phyloP scores from a whole-genome alignment of 2,797 vertebrate genomes.

The Eupleurogrammus muticus region DNA sequence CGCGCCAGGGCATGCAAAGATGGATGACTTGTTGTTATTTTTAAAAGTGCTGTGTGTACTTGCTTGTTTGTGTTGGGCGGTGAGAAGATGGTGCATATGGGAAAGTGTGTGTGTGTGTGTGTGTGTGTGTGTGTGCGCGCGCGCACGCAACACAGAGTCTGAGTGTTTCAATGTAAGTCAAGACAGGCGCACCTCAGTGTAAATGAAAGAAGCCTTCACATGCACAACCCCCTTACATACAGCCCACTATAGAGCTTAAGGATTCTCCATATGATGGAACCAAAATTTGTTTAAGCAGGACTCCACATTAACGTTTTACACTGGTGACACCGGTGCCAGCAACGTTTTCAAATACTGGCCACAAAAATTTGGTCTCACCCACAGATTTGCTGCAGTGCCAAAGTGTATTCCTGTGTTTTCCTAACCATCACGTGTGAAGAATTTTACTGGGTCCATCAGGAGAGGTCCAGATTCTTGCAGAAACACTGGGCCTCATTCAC shows the following conservation, averaged over 20 bases:
- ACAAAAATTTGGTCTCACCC: constrained; percentile 25
- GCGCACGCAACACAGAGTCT: constrained; percentile 52
- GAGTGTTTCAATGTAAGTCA: constrained; percentile 55
- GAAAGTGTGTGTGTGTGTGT: constrained; percentile 34
- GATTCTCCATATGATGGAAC: constrained; percentile 21
- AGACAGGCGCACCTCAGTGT: constrained; percentile 66
- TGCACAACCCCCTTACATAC: constrained; percentile 22
- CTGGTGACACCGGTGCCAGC: constrained; percentile 7
- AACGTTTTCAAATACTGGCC: constrained; percentile 15
- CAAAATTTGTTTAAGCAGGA: constrained; percentile 12
- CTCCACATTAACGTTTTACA: constrained; percentile 18
- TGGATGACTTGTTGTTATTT: constrained; percentile 39
- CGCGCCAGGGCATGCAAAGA: constrained; percentile 63
- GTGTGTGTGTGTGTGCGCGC: constrained; percentile 21
- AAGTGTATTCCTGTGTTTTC: neutral
- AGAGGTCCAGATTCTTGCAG: constrained; percentile 2
- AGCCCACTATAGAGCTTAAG: constrained; percentile 29
- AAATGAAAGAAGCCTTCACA: constrained; percentile 73
- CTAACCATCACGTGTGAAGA: neutral
- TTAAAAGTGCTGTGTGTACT: constrained; percentile 34
- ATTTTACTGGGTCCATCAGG: neutral
- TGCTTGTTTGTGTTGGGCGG: constrained; percentile 50
- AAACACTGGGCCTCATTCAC: neutral
- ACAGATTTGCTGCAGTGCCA: constrained; percentile 27
- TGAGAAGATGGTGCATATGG: constrained; percentile 19